A percentile compares a stretch with the other conserved stretches of the same genome.
Conservation (phyloP, 2,888 invertebrate species). For the Lamellibrachia columna region DNA sequence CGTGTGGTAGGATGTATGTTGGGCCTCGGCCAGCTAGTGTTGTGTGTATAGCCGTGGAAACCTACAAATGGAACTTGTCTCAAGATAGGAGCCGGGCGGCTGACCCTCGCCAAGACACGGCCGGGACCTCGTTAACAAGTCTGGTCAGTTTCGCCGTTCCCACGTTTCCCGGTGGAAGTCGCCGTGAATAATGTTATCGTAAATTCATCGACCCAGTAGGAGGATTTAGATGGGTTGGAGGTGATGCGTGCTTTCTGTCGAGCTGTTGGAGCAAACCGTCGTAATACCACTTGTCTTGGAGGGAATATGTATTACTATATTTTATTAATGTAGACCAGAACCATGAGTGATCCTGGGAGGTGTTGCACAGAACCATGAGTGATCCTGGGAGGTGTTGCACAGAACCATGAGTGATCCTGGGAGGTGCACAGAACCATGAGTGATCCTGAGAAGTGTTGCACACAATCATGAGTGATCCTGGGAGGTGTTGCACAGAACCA, state of each 20-base stretch:
- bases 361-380: no score
- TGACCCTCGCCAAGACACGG: neutral
- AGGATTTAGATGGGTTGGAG: neutral
- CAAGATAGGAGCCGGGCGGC: neutral
- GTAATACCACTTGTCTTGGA: neutral
- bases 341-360: neutral
- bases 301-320: neutral
- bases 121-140: neutral
- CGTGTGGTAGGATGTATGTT: neutral
- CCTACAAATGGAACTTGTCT: neutral
- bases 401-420: no score
- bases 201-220: neutral
- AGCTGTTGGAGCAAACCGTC: neutral
- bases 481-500: no score
- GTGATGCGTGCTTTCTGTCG: neutral
- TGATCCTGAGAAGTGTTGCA: no score
- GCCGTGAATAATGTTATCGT: neutral
- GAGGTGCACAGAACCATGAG: no score
- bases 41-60: neutral
- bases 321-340: neutral
- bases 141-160: neutral
- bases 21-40: neutral
- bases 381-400: no score
- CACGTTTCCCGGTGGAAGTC: neutral
- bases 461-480: no score